Evolutionary conservation across 2,797 vertebrate species (phyloP), one percentile per base, ranked within the genome.

Genomic region (Onychomys arenicola): DNA sequence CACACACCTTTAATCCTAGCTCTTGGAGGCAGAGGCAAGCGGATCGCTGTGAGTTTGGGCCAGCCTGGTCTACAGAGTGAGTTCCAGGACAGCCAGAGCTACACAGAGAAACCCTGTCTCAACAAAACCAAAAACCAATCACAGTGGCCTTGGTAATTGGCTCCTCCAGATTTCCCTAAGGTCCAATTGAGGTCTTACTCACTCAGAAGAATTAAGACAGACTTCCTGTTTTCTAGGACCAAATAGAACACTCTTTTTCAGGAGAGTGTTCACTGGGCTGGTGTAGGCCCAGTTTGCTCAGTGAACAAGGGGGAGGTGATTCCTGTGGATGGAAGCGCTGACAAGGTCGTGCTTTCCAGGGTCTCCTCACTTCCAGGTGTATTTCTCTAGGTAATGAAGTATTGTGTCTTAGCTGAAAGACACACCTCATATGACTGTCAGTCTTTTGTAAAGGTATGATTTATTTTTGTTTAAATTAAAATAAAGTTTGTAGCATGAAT

Each of bases 271-370:
- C 78, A 81, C 78, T 37, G n/a, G 21, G 80, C 23, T 59, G 80
- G 55, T 37, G 13, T 0, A 76, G 21, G 80, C n/a, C 11, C n/a
- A 25, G n/a, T 27, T 55, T 40, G 80, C 55, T 27, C 12, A 37
- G 4, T 25, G 34, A n/a, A 37, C 77, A 32, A 10, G 11, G 77
- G n/a, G 77, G 34, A n/a, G 23, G 49, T 2, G 5, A 12, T n/a
- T 32, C 34, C 77, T n/a, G 11, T n/a, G 32, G 32, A 52, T 16
- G 49, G 34, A 21, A 12, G 10, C 1, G 3, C 77, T 12, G 11
- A n/a, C 34, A 9, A 6, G 34, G 34, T 5, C 34, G 1, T 57
- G 11, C 2, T 11, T 14, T 11, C 6, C 21, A 6, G 13, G 25
- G 52, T 82, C n/a, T 59, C 55, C 78, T 37, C 21, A 16, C 55